Conservation (phyloP, 2,797 vertebrate genomes). For the Coregonus sp. region DNA sequence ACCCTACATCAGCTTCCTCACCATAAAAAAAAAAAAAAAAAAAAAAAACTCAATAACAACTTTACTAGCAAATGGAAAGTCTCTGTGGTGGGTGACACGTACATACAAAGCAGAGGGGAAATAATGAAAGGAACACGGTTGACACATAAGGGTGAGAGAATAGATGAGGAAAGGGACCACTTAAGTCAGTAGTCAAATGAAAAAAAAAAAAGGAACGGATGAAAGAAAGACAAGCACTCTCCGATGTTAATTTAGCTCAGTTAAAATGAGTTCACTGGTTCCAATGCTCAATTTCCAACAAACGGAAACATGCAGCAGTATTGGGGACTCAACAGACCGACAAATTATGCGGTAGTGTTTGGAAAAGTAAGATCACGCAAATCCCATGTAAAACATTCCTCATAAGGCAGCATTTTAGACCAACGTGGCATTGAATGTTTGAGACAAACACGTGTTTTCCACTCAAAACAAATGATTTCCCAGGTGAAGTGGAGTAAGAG, state of each 20-base stretch:
- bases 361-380: conserved; percentile 4
- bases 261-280: conserved; percentile 27
- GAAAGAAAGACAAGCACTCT: conserved; percentile 58
- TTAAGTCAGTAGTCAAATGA: conserved; percentile 62
- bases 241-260: conserved; percentile 26
- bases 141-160: conserved; percentile 55
- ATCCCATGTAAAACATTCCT: background rate
- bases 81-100: conserved; percentile 70
- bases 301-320: background rate
- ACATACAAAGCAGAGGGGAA: conserved; percentile 62
- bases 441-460: background rate
- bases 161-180: conserved; percentile 50
- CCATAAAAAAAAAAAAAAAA: conserved; percentile 71
- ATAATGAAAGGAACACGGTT: conserved; percentile 69
- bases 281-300: conserved; percentile 2
- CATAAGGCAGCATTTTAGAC: too few species aligned
- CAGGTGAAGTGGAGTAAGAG: too few species aligned
- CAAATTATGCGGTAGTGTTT: conserved; percentile 10
- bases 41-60: too few species aligned
- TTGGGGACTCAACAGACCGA: background rate
- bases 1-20: conserved; percentile 66
- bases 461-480: too few species aligned
- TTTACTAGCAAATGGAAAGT: conserved; percentile 77
- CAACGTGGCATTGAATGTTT: background rate
- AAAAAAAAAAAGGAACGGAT: conserved; percentile 59